A percentile compares a stretch with the other conserved stretches of the same genome.
These are phyloP conservation scores for Okamejei kenojei DNA, from an alignment of 2,797 vertebrate genomes.

Conservation along the genomic window DNA sequence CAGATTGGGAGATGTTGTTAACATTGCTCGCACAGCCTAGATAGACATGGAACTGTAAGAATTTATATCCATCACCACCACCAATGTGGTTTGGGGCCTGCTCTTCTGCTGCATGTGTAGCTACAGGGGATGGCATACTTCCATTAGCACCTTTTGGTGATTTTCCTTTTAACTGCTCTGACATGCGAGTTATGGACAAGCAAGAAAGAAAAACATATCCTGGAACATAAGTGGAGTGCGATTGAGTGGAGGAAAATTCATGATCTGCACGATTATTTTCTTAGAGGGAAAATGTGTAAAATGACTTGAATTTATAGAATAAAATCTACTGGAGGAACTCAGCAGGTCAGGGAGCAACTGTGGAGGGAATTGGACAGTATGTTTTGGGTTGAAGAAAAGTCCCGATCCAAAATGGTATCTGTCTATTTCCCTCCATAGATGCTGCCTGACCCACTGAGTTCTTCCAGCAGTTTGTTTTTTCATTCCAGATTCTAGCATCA, in stretches of 20 bases:
- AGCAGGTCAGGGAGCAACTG: too few relatives aligned
- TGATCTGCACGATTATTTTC: background rate
- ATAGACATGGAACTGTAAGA: background rate
- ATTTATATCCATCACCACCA: background rate
- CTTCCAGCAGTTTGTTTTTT: too few relatives aligned
- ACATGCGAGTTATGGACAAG: background rate
- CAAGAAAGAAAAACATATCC: background rate
- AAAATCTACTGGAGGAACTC: too few relatives aligned
- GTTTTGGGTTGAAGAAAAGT: too few relatives aligned
- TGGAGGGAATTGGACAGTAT: too few relatives aligned
- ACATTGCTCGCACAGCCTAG: background rate
- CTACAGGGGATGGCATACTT: background rate
- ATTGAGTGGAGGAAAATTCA: background rate
- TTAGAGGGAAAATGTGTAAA: background rate
- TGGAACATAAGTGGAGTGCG: background rate
- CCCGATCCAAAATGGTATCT: too few relatives aligned
- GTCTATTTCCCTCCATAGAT: too few relatives aligned
- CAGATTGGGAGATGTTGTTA: background rate
- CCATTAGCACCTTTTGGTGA: too few relatives aligned
- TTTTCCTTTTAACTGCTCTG: background rate
- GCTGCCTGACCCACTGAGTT: too few relatives aligned
- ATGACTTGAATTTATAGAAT: background rate
- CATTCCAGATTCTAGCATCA: too few relatives aligned
- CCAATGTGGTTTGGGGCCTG: background rate
- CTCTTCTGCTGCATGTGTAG: background rate